Conservation (phyloP, 2,797 vertebrate species). For the Ptychadena robeensis region DNA sequence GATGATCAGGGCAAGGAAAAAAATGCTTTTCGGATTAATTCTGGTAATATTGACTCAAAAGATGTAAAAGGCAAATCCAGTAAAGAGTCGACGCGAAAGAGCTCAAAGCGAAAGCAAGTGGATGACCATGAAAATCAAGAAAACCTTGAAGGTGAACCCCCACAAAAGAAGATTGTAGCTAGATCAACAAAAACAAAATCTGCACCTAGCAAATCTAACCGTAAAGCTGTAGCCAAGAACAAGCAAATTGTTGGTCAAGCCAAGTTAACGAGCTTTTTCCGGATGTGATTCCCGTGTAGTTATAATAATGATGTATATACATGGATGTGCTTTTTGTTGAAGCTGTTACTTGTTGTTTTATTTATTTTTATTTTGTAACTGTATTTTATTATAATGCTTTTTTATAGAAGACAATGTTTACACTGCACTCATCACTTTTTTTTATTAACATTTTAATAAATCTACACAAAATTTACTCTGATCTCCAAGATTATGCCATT, state of each 20-base stretch:
- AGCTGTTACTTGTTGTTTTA: neutral
- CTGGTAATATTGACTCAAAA: slow-evolving; percentile 77
- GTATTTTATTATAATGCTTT: neutral
- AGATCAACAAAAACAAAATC: slow-evolving; percentile 63
- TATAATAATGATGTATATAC: slow-evolving; percentile 27
- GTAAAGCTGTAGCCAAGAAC: slow-evolving; percentile 74
- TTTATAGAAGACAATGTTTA: slow-evolving; percentile 64
- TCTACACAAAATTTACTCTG: slow-evolving; percentile 50
- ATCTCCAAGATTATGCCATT: neutral
- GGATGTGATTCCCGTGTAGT: slow-evolving; percentile 73
- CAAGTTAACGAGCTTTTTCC: slow-evolving; percentile 89
- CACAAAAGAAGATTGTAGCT: slow-evolving; percentile 75
- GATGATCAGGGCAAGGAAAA: slow-evolving; percentile 67
- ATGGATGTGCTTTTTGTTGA: slow-evolving; percentile 6
- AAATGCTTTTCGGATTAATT: slow-evolving; percentile 71
- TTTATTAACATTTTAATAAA: slow-evolving; percentile 69
- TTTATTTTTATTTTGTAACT: neutral
- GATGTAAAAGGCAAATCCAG: slow-evolving; percentile 68
- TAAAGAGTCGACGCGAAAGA: slow-evolving; percentile 73
- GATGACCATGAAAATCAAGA: slow-evolving; percentile 73
- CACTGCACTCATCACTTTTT: slow-evolving; percentile 68
- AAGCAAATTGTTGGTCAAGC: slow-evolving; percentile 87
- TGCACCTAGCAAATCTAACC: slow-evolving; percentile 67
- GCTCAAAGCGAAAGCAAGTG: slow-evolving; percentile 83
- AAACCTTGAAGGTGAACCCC: slow-evolving; percentile 77